phyloP scores from a whole-genome alignment of 2,797 vertebrate genomes.

The Myotis findleyi region DNA sequence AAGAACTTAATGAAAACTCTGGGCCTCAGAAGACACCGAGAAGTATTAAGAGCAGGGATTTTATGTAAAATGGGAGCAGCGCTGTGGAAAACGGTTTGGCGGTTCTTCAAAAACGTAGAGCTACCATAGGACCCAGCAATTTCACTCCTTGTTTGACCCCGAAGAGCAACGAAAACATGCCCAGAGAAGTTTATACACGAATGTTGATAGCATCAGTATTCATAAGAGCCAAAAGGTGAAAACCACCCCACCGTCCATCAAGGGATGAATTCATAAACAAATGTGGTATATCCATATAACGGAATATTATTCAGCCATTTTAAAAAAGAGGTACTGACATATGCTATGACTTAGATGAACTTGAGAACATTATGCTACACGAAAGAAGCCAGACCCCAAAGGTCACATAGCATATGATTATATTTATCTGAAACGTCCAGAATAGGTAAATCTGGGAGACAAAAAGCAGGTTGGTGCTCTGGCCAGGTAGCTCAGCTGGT shows the following conservation, averaged over 20 bases:
- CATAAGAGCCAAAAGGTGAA: neutral
- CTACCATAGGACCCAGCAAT: neutral
- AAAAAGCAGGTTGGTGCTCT: neutral
- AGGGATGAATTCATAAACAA: accelerated
- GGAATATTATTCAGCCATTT: neutral
- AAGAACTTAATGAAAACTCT: conserved; percentile 24
- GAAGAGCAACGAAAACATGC: neutral
- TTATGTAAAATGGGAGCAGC: neutral
- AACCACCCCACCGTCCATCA: neutral
- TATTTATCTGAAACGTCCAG: neutral
- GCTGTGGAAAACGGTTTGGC: neutral
- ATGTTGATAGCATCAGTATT: neutral
- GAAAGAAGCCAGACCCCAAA: neutral
- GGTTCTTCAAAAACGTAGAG: neutral
- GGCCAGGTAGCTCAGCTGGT: too few relatives aligned
- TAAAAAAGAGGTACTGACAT: neutral
- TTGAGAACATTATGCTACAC: neutral
- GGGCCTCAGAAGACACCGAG: neutral
- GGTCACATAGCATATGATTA: too few relatives aligned
- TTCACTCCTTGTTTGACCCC: too few relatives aligned
- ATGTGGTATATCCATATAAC: neutral
- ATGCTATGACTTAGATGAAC: neutral
- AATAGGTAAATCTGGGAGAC: neutral
- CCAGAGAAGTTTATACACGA: neutral
- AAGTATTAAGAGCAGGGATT: neutral